A percentile compares a stretch with the other conserved stretches of the same genome.
These are phyloP conservation scores for Ancistrus triradiatus DNA, from an alignment of 2,113 vertebrate genomes.

Conservation along the genomic window DNA sequence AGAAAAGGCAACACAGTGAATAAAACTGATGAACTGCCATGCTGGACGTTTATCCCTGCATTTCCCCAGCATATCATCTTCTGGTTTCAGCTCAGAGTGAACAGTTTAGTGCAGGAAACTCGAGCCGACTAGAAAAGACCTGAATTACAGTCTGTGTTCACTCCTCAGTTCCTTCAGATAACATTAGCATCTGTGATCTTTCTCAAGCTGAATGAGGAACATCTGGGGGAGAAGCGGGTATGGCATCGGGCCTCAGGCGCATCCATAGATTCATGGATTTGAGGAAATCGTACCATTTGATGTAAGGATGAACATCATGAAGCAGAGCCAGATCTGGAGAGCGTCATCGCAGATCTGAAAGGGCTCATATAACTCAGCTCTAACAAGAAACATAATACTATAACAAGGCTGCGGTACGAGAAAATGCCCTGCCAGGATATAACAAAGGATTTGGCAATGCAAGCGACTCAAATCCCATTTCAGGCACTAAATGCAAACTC, in stretches of 20 bases:
- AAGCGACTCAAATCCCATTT: background rate
- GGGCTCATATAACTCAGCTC: background rate
- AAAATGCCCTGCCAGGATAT: background rate
- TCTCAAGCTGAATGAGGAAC: constrained; percentile 31
- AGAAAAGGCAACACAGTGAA: no score
- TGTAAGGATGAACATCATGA: no score
- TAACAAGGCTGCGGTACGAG: background rate
- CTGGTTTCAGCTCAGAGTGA: constrained; percentile 16
- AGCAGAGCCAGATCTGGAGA: no score
- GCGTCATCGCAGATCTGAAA: background rate
- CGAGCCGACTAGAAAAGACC: constrained; percentile 19
- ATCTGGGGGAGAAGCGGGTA: constrained; percentile 30
- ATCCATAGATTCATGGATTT: background rate
- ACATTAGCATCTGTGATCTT: background rate
- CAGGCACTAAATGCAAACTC: background rate
- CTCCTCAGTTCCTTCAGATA: constrained; percentile 20
- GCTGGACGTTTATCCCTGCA: no score
- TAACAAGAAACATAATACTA: constrained; percentile 18
- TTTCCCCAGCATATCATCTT: background rate
- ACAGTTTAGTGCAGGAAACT: constrained; percentile 21
- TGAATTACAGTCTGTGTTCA: constrained; percentile 20
- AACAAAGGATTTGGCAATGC: background rate
- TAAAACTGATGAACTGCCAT: no score
- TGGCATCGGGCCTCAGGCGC: constrained; percentile 26
- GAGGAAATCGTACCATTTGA: background rate